These are phyloP conservation scores for Bradypus variegatus DNA, from an alignment of 2,797 vertebrate species.

Conservation along the genomic window DNA sequence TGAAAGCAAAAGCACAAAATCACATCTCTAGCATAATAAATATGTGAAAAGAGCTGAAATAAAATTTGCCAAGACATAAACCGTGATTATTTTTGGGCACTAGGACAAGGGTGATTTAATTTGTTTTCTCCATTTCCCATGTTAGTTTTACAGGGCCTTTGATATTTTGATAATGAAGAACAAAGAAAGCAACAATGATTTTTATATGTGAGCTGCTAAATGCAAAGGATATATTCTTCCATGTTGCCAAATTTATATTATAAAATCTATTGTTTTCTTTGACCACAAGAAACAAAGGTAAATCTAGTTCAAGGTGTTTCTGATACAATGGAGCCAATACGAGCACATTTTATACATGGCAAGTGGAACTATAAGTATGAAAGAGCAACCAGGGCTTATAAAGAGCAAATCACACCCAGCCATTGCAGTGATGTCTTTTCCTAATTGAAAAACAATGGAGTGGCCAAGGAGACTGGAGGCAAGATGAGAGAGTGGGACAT, in stretches of 20 bases:
- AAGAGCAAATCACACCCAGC: constrained; percentile 55
- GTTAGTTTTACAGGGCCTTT: not conserved
- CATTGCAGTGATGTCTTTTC: constrained; percentile 31
- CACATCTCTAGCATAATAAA: not conserved
- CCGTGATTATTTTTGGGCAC: not conserved
- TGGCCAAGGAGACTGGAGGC: constrained; percentile 39
- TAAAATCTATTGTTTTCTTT: not conserved
- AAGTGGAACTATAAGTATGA: not conserved
- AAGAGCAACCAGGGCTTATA: constrained; percentile 56
- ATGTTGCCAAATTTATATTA: not conserved
- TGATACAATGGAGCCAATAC: not conserved
- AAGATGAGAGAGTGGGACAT: constrained; percentile 39
- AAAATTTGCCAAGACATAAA: not conserved
- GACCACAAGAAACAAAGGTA: constrained; percentile 51
- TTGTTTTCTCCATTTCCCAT: not conserved
- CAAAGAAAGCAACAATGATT: not conserved
- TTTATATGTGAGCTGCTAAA: not conserved
- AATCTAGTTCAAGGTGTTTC: constrained; percentile 44
- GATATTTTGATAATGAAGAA: not conserved
- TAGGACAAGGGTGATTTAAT: not conserved
- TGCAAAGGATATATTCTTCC: not conserved
- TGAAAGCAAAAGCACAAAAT: not conserved
- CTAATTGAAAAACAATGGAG: constrained; percentile 57
- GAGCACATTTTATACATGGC: not conserved
- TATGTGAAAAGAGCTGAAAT: not conserved